Evolutionary conservation across 1,140 invertebrate genomes (phyloP).

Genomic region (Microplitis mediator): DNA sequence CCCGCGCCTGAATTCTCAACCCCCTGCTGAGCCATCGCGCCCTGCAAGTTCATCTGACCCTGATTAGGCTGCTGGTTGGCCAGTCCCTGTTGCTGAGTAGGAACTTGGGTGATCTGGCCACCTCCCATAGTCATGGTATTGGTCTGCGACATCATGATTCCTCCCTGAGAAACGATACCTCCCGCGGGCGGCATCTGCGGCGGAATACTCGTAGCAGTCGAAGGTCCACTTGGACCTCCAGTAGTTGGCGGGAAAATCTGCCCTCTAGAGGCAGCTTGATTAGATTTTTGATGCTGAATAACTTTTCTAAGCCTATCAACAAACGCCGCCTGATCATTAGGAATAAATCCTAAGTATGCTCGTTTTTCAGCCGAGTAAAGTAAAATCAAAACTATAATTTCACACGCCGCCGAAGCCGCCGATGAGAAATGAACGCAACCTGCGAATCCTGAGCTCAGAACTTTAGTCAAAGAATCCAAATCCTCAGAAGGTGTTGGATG

Average conservation of each 20-base stretch:
- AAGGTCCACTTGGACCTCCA: constrained; percentile 21
- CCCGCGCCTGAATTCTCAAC: constrained; percentile 34
- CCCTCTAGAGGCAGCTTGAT: constrained; percentile 44
- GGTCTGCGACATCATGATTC: constrained; percentile 67
- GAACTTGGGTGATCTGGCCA: constrained; percentile 68
- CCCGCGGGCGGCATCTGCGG: constrained; percentile 58
- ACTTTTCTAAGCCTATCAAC: constrained; percentile 81
- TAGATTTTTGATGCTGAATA: constrained; percentile 78
- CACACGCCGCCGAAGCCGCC: constrained; percentile 71
- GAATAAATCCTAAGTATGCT: constrained; percentile 91
- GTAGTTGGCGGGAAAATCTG: constrained; percentile 38
- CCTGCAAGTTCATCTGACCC: constrained; percentile 61
- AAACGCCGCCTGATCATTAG: constrained; percentile 88
- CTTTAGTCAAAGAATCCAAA: constrained; percentile 81
- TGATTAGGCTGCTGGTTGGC: constrained; percentile 50
- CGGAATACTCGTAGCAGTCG: constrained; percentile 52
- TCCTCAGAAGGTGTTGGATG: constrained; percentile 77
- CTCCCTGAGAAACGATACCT: constrained; percentile 55
- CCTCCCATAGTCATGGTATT: constrained; percentile 69
- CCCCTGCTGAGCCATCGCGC: constrained; percentile 42
- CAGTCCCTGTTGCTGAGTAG: constrained; percentile 56
- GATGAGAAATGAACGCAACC: constrained; percentile 90
- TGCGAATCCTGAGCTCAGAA: constrained; percentile 90
- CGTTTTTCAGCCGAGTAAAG: constrained; percentile 89
- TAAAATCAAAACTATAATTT: constrained; percentile 90